These are phyloP conservation scores for Sphenopsis melanotis DNA, from an alignment of 2,797 vertebrate species.

Conservation along the genomic window DNA sequence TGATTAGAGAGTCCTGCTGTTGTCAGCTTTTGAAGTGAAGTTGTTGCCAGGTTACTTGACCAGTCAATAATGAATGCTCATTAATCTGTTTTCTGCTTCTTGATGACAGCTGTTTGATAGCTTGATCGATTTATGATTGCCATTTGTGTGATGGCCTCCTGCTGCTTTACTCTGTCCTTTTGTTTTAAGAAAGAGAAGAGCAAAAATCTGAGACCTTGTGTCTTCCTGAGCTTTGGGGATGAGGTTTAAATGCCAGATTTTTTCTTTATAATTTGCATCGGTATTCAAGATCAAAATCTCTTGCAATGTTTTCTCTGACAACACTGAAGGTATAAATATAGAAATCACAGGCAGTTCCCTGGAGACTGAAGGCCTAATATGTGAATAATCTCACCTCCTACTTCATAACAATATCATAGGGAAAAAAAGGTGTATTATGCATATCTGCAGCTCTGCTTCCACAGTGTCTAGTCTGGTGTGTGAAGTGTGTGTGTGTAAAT, in stretches of 20 bases:
- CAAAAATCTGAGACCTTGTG: background rate
- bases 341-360: slow-evolving; percentile 43
- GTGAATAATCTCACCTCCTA: slow-evolving; percentile 63
- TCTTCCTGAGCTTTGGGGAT: background rate
- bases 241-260: background rate
- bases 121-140: slow-evolving; percentile 39
- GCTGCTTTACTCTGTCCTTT: background rate
- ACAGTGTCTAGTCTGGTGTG: slow-evolving; percentile 8
- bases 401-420: slow-evolving; percentile 33
- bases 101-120: slow-evolving; percentile 44
- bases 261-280: background rate
- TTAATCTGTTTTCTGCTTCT: background rate
- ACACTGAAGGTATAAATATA: slow-evolving; percentile 23
- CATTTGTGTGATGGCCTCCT: background rate
- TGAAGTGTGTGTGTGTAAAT: slow-evolving; percentile 37
- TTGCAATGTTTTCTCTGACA: slow-evolving; percentile 25
- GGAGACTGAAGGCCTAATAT: slow-evolving; percentile 46
- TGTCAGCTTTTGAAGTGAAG: background rate
- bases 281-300: slow-evolving; percentile 35
- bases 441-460: slow-evolving; percentile 15
- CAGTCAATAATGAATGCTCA: slow-evolving; percentile 26
- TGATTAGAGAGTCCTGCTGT: background rate
- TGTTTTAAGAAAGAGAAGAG: background rate
- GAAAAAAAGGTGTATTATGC: background rate
- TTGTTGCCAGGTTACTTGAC: slow-evolving; percentile 31